Base-by-base conservation (phyloP, 2,888 invertebrate genomes). In the Ochlodes sylvanus region DNA sequence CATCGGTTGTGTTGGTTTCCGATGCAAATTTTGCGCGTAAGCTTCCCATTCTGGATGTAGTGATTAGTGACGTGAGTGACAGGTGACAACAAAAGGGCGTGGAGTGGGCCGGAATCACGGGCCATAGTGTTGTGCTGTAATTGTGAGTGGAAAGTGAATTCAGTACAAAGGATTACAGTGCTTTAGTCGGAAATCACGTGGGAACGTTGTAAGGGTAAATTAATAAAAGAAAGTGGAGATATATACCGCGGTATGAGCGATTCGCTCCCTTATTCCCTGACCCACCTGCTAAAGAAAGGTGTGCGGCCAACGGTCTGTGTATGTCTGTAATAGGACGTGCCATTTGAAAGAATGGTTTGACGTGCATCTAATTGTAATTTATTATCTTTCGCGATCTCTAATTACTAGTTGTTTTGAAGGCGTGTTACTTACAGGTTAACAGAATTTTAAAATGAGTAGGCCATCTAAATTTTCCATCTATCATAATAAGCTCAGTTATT, bases 1-100 rank as follows among this genome's bases (percentile, higher is more conserved):
- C 82, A 81, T 79, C 79, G 87, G 80, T 76, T 86, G 89, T 83
- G 85, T 86, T 76, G 77, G 56, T 52, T 12, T 19, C 78, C 76
- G 75, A 81, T 84, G 81, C 75, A 75, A 81, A 79, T 77, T 82
- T 84, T 71, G 77, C 84, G 83, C 71, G 75, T 70, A 83, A 87
- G 85, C 85, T 80, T 85, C 87, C 85, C 84, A 80, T 80, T 77
- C 62, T 76, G 71, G 76, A 71, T 65, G 69, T 68, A 62, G 71
- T 72, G 58, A 70, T 70, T 69, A 68, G 58, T 69, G 38, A 38
- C 38, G 71, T 74, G 69, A 70, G 65, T 64, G 64, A 64, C 57
- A 41, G 42, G 58, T 52, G 27, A 58, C 34, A 57, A 65, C 12
- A 50, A 50, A 19, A 10, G 52, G 32, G 42, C 52, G 47, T n/a